Percentiles rank a stretch among this genome's conserved stretches.
Evolutionary conservation across 2,113 vertebrate genomes (phyloP).

Genomic region (Rhinolophus sinicus): DNA sequence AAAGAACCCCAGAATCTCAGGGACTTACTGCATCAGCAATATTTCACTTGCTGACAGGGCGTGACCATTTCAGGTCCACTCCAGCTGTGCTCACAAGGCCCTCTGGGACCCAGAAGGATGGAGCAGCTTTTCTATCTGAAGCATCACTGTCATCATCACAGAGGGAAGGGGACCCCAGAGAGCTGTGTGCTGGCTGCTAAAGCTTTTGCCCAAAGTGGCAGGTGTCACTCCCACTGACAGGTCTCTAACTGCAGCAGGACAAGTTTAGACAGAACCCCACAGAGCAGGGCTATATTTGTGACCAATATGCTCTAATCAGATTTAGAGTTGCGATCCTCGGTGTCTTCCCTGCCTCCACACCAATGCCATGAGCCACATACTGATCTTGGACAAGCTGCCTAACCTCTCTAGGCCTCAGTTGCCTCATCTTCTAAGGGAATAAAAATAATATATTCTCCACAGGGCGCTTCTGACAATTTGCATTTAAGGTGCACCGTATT

Average conservation of each 20-base stretch:
- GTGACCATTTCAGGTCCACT: background rate
- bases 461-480: too few relatives aligned
- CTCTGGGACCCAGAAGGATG: accelerated
- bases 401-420: background rate
- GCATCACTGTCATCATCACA: accelerated
- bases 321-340: background rate
- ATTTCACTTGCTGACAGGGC: accelerated
- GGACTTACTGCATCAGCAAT: background rate
- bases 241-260: background rate
- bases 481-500: too few relatives aligned
- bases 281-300: background rate
- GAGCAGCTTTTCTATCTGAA: background rate
- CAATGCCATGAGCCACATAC: background rate
- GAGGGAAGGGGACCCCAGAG: too few relatives aligned
- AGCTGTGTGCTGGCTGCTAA: background rate
- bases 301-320: background rate
- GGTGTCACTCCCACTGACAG: background rate
- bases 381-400: background rate
- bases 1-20: background rate
- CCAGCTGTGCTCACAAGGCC: background rate
- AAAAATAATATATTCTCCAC: background rate
- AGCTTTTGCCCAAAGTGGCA: background rate
- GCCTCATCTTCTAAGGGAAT: background rate
- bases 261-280: background rate
- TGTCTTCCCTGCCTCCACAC: background rate